phyloP scores from a whole-genome alignment of 2,797 vertebrate species.

The Lagorchestes hirsutus region DNA sequence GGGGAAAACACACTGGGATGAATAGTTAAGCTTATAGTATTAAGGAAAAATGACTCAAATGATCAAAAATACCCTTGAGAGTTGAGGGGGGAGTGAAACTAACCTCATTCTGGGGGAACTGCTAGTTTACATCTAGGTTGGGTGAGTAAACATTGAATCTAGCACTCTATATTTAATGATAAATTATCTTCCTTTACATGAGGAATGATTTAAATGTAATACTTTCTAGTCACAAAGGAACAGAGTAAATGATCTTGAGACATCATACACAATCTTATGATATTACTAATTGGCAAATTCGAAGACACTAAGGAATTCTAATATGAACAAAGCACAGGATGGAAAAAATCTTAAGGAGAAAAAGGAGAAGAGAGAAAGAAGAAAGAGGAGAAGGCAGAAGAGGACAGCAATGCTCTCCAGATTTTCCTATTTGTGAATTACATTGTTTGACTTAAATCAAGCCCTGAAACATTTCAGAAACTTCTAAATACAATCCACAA shows the following conservation, averaged over 20 bases:
- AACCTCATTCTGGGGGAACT: not conserved
- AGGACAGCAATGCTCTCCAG: not conserved
- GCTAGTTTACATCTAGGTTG: not conserved
- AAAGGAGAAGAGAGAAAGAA: not conserved
- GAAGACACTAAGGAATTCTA: slow-evolving; percentile 3
- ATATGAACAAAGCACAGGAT: not conserved
- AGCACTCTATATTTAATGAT: not conserved
- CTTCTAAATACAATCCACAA: not conserved
- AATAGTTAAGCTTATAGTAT: not conserved
- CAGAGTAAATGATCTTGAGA: slow-evolving; percentile 7
- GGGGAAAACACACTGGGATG: not conserved
- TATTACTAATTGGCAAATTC: not conserved
- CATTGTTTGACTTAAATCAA: not conserved
- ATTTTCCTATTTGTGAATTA: not conserved
- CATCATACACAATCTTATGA: not conserved
- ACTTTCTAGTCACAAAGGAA: not conserved
- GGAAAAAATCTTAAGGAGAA: not conserved
- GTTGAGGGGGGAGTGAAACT: not conserved
- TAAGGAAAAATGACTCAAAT: not conserved
- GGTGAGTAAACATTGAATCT: not conserved
- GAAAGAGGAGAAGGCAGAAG: not conserved
- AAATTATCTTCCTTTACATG: not conserved
- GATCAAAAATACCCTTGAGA: not conserved
- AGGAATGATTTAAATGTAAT: slow-evolving; percentile 24
- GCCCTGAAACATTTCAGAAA: not conserved